Base-by-base conservation (phyloP, 2,797 vertebrate species). In the Leuciscus waleckii region DNA sequence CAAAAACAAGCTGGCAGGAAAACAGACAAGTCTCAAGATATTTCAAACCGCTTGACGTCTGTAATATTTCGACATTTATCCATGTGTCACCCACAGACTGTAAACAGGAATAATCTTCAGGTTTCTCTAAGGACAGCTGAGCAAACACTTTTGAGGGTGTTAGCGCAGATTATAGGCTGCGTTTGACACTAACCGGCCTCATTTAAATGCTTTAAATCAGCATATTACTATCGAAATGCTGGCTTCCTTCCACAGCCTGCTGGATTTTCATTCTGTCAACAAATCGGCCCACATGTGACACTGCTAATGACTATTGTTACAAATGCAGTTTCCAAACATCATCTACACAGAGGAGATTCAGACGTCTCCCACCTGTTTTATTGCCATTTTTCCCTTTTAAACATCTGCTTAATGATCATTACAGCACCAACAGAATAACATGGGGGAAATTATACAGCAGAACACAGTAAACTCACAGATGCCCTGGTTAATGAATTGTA, bases 391-490 rank as follows among this genome's bases (percentile, higher is more conserved):
- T 5, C 13, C 41, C 8, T 79, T 78, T 86, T 35, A 26, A 39
- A 77, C 46, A 68, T 70, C 75, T 39, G 14, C 29, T 54, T 68
- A 46, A 69, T 2, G n/a, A n/a, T 81, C 61, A 90, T 91, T 88
- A 89, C 90, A 91, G 91, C 92, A 93, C 92, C 91, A 87, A 75
- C 92, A 88, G 81, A 86, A 67, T 80, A 89, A 74, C 69, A 92
- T 92, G 89, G 91, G 91, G 81, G 85, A 91, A 94, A 93, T 93
- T 92, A 93, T 92, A 90, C 17, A 75, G 82, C 87, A 86, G 89
- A 91, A 90, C 75, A 90, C 85, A 32, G 87, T 87, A 76, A 71
- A 89, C 85, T 49, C 16, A 87, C 58, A 65, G 46, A 70, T 82
- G 76, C 73, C 79, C 87, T 46, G 81, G 77, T 54, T 26, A 89